Conservation (phyloP, 2,797 vertebrate species). For the Coracias cyanogaster region DNA sequence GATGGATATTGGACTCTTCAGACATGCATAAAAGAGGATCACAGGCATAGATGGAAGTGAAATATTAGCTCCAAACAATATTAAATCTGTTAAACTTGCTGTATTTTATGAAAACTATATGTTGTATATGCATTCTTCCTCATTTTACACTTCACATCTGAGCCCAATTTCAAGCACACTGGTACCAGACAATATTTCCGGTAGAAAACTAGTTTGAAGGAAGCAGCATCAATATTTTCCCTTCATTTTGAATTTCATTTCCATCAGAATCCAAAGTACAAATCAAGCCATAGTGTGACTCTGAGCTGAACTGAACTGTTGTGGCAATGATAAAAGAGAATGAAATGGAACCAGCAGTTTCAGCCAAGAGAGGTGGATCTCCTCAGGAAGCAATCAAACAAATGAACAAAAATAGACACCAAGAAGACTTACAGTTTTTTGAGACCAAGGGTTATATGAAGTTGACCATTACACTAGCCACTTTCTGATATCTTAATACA, state of each 20-base stretch:
- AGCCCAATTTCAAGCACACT: not conserved
- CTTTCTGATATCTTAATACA: not conserved
- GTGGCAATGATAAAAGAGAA: not conserved
- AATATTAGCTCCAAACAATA: not conserved
- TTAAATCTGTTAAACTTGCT: not conserved
- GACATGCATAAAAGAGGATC: not conserved
- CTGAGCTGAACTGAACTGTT: not conserved
- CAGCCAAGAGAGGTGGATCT: not conserved
- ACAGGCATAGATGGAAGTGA: not conserved
- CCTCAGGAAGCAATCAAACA: not conserved
- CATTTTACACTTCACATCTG: not conserved
- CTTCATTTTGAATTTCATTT: not conserved
- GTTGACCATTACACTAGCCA: not conserved
- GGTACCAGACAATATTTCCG: not conserved
- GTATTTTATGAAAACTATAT: not conserved
- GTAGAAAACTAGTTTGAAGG: not conserved
- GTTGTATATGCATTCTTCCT: not conserved
- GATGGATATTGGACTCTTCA: not conserved
- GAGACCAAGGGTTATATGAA: not conserved
- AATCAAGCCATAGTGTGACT: not conserved
- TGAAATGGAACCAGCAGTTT: not conserved
- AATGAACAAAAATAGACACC: not conserved
- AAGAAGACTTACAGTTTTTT: not conserved
- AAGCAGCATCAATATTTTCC: not conserved
- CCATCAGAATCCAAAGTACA: not conserved